Evolutionary conservation across 2,888 invertebrate species (phyloP), one percentile per base, ranked within the genome.

Genomic region (Apomyelois bistriatella): DNA sequence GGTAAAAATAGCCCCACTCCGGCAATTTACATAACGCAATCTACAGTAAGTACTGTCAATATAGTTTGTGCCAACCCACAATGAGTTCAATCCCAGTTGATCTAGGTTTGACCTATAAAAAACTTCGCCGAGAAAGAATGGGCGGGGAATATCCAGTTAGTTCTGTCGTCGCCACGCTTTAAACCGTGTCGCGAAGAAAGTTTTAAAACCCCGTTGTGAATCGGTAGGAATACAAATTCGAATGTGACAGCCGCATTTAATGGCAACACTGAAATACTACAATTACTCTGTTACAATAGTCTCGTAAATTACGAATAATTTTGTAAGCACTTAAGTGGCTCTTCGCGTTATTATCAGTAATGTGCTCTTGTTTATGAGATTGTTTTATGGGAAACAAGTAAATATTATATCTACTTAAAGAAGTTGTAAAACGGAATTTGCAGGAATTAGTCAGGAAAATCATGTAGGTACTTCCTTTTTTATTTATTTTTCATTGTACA

Each of bases 31-130:
- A 65, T 64, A 63, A 65, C 59, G 55, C 61, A 68, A 68, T 65
- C 57, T 64, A 46, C 58, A 52, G 58, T 58, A 56, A 66, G 58
- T 57, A 62, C 64, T 68, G 65, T 67, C 66, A 67, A 70, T 66
- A 63, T 65, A 65, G 57, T 65, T 67, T 66, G 66, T 66, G 65
- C 64, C 60, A 53, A 61, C 62, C 57, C 60, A 61, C 68, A 63
- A 67, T 62, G 67, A 74, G 75, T 74, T 76, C 73, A 76, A 81
- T 79, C 76, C 76, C 57, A 68, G 70, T 77, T 85, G 80, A 86
- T 82, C 86, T 82, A 74, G 79, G 84, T 76, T 84, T 87, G 86
- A 87, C 85, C 86, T 71, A 85, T 79, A 85, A 82, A 85, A 87
- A 84, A 78, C 85, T 83, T 66, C 65, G 58, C 70, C 55, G 74